These are phyloP conservation scores for Notospermus geniculatus DNA, from an alignment of 1,140 invertebrate genomes.

Conservation along the genomic window DNA sequence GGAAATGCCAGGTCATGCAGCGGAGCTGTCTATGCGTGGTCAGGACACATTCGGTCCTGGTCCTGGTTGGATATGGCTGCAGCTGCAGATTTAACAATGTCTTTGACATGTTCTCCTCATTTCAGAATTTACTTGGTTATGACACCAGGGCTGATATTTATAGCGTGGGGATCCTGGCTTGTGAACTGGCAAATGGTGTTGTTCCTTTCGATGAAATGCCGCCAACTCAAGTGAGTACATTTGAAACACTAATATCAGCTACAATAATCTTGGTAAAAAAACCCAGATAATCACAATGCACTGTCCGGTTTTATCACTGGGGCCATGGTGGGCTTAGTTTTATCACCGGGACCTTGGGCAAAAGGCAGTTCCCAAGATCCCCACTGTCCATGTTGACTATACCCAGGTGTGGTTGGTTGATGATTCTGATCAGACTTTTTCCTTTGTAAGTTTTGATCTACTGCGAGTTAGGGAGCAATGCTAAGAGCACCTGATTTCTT, in stretches of 20 bases:
- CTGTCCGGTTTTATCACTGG: background rate
- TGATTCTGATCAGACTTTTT: too few species aligned
- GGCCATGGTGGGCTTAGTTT: background rate
- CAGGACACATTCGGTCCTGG: too few species aligned
- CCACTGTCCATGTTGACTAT: background rate
- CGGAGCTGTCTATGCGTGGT: too few species aligned
- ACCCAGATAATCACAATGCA: background rate
- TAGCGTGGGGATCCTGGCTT: slow-evolving; percentile 81
- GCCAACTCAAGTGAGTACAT: slow-evolving; percentile 67
- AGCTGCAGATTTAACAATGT: slow-evolving; percentile 2
- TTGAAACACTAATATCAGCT: too few species aligned
- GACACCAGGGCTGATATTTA: slow-evolving; percentile 88
- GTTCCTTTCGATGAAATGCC: slow-evolving; percentile 80
- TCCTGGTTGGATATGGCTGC: too few species aligned
- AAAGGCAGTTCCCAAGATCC: background rate
- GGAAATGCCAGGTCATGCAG: too few species aligned
- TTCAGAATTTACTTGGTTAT: slow-evolving; percentile 80
- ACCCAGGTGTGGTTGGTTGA: too few species aligned
- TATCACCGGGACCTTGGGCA: background rate
- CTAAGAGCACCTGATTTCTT: too few species aligned
- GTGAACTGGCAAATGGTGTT: slow-evolving; percentile 85
- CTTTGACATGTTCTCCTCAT: slow-evolving; percentile 29
- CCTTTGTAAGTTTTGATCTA: too few species aligned
- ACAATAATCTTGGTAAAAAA: too few species aligned
- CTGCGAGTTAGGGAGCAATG: too few species aligned